Evolutionary conservation across 2,797 vertebrate species (phyloP).

Genomic region (Hydrophis major): DNA sequence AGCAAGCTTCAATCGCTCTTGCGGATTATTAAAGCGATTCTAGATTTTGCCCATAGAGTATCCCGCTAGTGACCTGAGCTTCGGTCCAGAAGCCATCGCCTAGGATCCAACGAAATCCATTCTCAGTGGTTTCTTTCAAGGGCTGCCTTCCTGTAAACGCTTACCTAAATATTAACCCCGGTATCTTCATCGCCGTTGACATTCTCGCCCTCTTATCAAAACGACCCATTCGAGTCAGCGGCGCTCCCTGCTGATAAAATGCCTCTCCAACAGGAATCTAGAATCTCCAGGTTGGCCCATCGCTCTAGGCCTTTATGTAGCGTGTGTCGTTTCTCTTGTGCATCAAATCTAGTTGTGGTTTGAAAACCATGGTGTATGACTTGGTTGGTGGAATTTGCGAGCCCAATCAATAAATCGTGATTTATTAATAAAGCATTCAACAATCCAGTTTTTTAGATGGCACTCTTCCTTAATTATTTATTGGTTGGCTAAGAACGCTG

Average conservation of each 20-base stretch:
- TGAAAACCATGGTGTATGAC: background rate
- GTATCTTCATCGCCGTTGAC: background rate
- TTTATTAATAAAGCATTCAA: background rate
- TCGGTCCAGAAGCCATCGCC: background rate
- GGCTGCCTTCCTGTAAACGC: background rate
- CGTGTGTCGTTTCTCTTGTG: background rate
- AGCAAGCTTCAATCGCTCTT: background rate
- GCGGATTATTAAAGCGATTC: background rate
- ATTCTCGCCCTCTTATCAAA: background rate
- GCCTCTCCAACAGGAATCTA: background rate
- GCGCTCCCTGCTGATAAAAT: too few species aligned
- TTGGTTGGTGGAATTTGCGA: background rate
- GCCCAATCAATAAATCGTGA: background rate
- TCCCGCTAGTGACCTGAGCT: background rate
- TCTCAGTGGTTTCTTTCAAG: background rate
- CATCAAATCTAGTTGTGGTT: background rate
- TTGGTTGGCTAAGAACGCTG: background rate
- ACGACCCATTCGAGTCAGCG: background rate
- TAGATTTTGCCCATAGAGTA: background rate
- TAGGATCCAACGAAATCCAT: background rate
- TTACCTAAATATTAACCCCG: background rate
- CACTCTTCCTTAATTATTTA: background rate
- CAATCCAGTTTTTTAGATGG: background rate
- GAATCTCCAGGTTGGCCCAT: background rate
- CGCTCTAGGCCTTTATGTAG: background rate